Evolutionary conservation across 2,888 invertebrate genomes (phyloP), one percentile per base, ranked within the genome.

Genomic region (Oscheius sp.): DNA sequence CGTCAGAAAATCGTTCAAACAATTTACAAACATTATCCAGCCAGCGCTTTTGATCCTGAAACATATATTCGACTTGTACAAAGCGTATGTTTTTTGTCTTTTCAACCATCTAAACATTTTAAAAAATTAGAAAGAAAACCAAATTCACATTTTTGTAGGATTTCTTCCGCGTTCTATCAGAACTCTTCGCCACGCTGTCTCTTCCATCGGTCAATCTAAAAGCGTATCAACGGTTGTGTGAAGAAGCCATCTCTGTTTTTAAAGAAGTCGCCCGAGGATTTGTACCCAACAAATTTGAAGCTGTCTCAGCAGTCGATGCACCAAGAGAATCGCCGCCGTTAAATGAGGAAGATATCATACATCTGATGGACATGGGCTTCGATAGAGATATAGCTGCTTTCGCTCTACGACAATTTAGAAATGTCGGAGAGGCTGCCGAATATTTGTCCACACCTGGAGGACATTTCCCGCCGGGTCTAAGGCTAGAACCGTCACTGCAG

Each of bases 341-440:
- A 9, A 41, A 59, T 20, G 59, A 59, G 17, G 59, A 59, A 0
- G 8, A 41, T 2, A 28, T 59, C n/a, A 24, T 68, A 32, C n/a
- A 28, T 2, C 70, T 79, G 32, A 71, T 80, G 69, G 82, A 82
- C 17, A 74, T 82, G 72, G 82, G 82, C 54, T 82, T 81, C 68
- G 71, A 72, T 2, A 72, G 80, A 22, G 71, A 73, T 2, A 70
- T 72, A 30, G 77, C 75, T 8, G 51, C 68, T 0, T 65, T 73
- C 24, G 82, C 82, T 6, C 69, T 82, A 17, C 50, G 65, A 1
- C 45, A 50, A 0, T 45, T 12, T 14, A 20, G n/a, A 12, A 57
- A 22, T 28, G 12, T 44, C 20, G 70, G 67, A 17, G 77, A 74
- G 36, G 77, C 77, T 17, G 73, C 72, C 2, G 72, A 74, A 12